A percentile compares a stretch with the other conserved stretches of the same genome.
These are phyloP conservation scores for Elephas maximus DNA, from an alignment of 2,113 vertebrate species.

Conservation along the genomic window DNA sequence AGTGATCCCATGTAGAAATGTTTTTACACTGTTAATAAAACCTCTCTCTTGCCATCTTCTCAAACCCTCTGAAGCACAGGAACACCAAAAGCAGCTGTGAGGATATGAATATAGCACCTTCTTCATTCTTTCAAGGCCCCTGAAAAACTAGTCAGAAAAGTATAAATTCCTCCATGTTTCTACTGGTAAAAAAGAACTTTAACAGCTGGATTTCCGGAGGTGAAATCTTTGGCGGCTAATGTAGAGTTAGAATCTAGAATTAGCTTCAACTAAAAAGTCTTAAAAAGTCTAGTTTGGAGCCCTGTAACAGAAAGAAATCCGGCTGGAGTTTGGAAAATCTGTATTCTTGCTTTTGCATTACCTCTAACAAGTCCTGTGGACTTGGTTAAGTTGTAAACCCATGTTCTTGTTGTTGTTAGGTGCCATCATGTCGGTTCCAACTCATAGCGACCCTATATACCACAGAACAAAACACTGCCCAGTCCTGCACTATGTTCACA, in stretches of 20 bases:
- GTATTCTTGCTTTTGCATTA: not conserved
- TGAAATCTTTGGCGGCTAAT: not conserved
- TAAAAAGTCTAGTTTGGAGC: not conserved
- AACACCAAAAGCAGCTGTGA: not conserved
- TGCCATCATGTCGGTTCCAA: too few species aligned
- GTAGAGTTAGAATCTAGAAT: not conserved
- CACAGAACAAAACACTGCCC: too few species aligned
- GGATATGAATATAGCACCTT: not conserved
- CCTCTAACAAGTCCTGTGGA: not conserved
- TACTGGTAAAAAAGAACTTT: not conserved
- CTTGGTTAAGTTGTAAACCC: not conserved
- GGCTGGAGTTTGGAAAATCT: not conserved
- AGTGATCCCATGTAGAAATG: not conserved
- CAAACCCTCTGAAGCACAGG: not conserved
- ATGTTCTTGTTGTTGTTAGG: too few species aligned
- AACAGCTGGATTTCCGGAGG: not conserved
- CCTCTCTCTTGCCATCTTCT: not conserved
- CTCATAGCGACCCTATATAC: too few species aligned
- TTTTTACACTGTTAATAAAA: not conserved
- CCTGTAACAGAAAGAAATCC: not conserved
- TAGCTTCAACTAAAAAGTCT: not conserved
- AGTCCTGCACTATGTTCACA: too few species aligned
- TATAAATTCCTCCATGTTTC: conserved; percentile 37
- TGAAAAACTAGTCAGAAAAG: conserved; percentile 46
- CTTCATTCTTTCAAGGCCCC: not conserved